These are phyloP conservation scores for Micrasema longulum DNA, from an alignment of 1,140 invertebrate genomes.

Conservation along the genomic window DNA sequence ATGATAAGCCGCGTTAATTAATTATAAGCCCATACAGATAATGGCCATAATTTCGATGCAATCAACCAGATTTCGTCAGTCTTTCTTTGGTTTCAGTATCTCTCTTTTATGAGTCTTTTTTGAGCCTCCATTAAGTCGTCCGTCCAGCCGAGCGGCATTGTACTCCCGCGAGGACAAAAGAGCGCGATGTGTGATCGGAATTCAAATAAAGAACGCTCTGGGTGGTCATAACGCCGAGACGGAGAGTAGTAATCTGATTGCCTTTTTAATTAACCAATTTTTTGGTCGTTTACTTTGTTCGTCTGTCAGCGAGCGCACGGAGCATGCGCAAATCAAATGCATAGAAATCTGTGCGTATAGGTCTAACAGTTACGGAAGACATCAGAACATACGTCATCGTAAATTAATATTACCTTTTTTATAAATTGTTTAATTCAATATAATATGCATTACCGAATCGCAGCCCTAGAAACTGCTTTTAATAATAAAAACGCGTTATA, in stretches of 20 bases:
- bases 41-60: conserved; percentile 1
- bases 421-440: too few species aligned
- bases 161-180: conserved; percentile 31
- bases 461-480: too few species aligned
- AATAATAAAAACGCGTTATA: too few species aligned
- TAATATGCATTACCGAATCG: too few species aligned
- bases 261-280: conserved; percentile 41
- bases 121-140: conserved; percentile 11
- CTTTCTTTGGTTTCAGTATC: conserved; percentile 4
- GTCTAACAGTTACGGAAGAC: too few species aligned
- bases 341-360: conserved; percentile 18
- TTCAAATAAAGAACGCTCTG: conserved; percentile 29
- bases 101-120: neutral
- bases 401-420: too few species aligned
- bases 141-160: conserved; percentile 24
- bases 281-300: conserved; percentile 28
- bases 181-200: conserved; percentile 37
- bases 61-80: conserved; percentile 20
- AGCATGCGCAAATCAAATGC: conserved; percentile 30
- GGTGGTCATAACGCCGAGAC: conserved; percentile 10
- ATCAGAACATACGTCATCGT: too few species aligned
- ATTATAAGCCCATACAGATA: too few species aligned
- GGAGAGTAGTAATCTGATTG: conserved; percentile 23
- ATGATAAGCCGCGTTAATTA: too few species aligned
- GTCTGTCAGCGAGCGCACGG: conserved; percentile 27